Percentiles rank a stretch among this genome's conserved stretches.
phyloP scores from a whole-genome alignment of 30 jellyfish, hydroid and myxozoan genomes.

The Chrysaora quinquecirrha region DNA sequence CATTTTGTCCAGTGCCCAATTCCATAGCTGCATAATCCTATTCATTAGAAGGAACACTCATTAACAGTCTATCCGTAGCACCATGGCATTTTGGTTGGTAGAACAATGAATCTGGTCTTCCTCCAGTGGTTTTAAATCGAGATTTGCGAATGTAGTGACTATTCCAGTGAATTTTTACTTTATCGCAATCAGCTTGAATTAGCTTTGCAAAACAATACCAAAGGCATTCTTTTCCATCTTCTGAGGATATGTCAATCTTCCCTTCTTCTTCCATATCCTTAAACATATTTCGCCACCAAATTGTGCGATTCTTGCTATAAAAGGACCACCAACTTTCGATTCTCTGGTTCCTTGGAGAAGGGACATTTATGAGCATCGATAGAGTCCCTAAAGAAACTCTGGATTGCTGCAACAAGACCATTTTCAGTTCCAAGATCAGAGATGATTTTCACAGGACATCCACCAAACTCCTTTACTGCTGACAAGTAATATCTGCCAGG shows the following conservation, averaged over 20 bases:
- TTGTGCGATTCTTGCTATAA: constrained; percentile 12
- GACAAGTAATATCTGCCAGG: constrained; percentile 30
- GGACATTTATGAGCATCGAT: constrained; percentile 49
- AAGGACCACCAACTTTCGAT: constrained; percentile 78
- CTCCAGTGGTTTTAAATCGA: neutral
- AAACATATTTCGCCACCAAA: constrained; percentile 68
- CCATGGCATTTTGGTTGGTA: neutral
- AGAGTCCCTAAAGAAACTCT: constrained; percentile 45
- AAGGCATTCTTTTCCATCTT: constrained; percentile 20
- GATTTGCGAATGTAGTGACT: constrained; percentile 4
- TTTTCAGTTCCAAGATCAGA: constrained; percentile 79
- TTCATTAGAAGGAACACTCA: no score
- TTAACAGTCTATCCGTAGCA: neutral
- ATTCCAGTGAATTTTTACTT: constrained; percentile 2
- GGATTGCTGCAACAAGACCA: constrained; percentile 72
- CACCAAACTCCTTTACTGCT: constrained; percentile 25
- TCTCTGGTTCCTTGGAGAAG: constrained; percentile 74
- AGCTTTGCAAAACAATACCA: constrained; percentile 7
- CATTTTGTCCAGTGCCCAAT: no score
- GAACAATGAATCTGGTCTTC: constrained; percentile 18
- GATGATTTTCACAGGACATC: constrained; percentile 66
- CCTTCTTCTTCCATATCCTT: constrained; percentile 39
- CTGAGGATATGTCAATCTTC: neutral
- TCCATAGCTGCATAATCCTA: no score
- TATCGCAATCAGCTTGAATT: neutral